Conservation (phyloP, 2,113 vertebrate species). For the Jacana jacana region DNA sequence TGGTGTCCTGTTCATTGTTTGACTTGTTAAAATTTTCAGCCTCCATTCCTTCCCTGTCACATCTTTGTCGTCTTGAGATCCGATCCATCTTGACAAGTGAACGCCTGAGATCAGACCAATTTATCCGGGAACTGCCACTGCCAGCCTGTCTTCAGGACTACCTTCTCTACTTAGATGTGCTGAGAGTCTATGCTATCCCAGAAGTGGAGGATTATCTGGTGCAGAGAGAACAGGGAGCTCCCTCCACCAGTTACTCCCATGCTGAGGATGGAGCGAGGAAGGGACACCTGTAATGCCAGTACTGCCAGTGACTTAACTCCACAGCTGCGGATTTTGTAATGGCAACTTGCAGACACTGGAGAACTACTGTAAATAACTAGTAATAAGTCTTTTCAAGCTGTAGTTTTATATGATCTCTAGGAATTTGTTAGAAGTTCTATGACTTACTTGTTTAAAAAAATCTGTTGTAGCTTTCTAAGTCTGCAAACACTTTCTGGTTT, state of each 20-base stretch:
- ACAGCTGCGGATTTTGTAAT: neutral
- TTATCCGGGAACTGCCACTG: slow-evolving; percentile 67
- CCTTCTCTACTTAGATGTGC: slow-evolving; percentile 75
- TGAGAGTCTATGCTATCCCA: slow-evolving; percentile 27
- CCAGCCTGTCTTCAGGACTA: slow-evolving; percentile 77
- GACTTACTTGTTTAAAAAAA: neutral
- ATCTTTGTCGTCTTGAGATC: slow-evolving; percentile 80
- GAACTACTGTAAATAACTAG: neutral
- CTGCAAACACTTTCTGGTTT: neutral
- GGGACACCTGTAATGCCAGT: neutral
- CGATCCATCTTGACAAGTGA: slow-evolving; percentile 62
- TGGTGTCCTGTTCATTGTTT: neutral
- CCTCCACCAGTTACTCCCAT: neutral
- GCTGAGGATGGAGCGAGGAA: neutral
- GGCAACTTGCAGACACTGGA: neutral
- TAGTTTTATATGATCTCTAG: neutral
- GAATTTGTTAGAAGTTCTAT: neutral
- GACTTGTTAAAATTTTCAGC: slow-evolving; percentile 54
- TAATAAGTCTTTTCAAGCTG: neutral
- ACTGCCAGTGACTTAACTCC: neutral
- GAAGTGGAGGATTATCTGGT: neutral
- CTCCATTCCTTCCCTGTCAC: slow-evolving; percentile 69
- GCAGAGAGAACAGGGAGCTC: neutral
- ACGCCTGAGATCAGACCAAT: slow-evolving; percentile 45
- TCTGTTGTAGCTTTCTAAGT: neutral